These are phyloP conservation scores for Rhagonycha fulva DNA, from an alignment of 2,888 invertebrate species.

Conservation along the genomic window DNA sequence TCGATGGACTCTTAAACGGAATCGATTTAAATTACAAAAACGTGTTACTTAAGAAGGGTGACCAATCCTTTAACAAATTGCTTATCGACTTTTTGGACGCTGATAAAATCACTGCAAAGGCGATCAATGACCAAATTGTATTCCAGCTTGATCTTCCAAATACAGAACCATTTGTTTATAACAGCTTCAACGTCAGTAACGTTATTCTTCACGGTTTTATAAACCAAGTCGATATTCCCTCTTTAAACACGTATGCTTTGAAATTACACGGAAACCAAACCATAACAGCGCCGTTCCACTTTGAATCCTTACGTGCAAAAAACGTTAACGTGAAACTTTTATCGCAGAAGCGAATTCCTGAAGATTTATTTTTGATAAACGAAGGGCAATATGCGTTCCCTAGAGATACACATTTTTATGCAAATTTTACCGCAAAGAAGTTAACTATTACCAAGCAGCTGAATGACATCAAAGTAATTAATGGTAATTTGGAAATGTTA, in stretches of 20 bases:
- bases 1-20: constrained; percentile 44
- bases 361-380: constrained; percentile 51
- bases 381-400: constrained; percentile 53
- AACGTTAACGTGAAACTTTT: constrained; percentile 21
- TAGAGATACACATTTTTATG: constrained; percentile 54
- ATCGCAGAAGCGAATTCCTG: constrained; percentile 38
- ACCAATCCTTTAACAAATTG: constrained; percentile 51
- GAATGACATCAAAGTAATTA: constrained; percentile 56
- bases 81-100: constrained; percentile 36
- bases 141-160: not conserved
- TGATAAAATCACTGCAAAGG: constrained; percentile 37
- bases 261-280: constrained; percentile 57
- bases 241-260: constrained; percentile 56
- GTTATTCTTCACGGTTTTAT: constrained; percentile 55
- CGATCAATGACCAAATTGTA: constrained; percentile 42
- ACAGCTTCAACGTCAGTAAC: constrained; percentile 51
- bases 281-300: constrained; percentile 49
- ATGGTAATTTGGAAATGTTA: constrained; percentile 55
- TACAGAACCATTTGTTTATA: constrained; percentile 18
- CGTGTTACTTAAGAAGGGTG: constrained; percentile 44
- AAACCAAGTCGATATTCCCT: constrained; percentile 56
- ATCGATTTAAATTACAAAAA: constrained; percentile 41
- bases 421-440: constrained; percentile 51
- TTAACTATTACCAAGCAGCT: constrained; percentile 53
- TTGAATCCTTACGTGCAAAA: constrained; percentile 34